phyloP scores from a whole-genome alignment of 2,113 vertebrate genomes.

The Columba janthina region DNA sequence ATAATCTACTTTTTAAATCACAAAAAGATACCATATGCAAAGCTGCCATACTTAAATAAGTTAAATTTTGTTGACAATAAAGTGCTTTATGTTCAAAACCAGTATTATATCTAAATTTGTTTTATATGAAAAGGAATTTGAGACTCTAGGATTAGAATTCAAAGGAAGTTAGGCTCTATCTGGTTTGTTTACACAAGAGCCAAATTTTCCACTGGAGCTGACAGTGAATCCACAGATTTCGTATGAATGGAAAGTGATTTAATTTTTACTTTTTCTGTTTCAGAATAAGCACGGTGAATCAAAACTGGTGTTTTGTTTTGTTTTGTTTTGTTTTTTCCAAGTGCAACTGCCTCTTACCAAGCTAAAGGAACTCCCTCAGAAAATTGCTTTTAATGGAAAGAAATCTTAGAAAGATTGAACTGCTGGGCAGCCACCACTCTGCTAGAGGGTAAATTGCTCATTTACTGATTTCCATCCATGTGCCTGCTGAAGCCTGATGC shows the following conservation, averaged over 20 bases:
- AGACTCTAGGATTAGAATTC: not conserved
- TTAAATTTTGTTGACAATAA: not conserved
- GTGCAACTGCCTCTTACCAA: not conserved
- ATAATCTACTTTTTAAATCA: not conserved
- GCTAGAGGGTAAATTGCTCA: not conserved
- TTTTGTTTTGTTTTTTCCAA: not conserved
- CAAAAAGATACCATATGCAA: not conserved
- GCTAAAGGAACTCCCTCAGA: not conserved
- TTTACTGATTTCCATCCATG: not conserved
- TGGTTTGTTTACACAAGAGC: not conserved
- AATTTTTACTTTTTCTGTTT: not conserved
- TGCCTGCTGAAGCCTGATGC: not conserved
- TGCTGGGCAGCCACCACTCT: not conserved
- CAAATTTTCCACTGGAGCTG: not conserved
- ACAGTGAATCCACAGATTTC: not conserved
- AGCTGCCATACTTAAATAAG: not conserved
- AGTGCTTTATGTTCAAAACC: accelerated
- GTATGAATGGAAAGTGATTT: not conserved
- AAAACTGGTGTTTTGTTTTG: too few species aligned
- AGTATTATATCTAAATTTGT: not conserved
- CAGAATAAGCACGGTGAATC: not conserved
- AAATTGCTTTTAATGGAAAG: not conserved
- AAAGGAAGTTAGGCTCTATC: not conserved
- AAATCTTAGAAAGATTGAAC: not conserved
- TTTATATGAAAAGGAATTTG: not conserved